Evolutionary conservation across 2,888 invertebrate species (phyloP).

Genomic region (Trimorus sp.): DNA sequence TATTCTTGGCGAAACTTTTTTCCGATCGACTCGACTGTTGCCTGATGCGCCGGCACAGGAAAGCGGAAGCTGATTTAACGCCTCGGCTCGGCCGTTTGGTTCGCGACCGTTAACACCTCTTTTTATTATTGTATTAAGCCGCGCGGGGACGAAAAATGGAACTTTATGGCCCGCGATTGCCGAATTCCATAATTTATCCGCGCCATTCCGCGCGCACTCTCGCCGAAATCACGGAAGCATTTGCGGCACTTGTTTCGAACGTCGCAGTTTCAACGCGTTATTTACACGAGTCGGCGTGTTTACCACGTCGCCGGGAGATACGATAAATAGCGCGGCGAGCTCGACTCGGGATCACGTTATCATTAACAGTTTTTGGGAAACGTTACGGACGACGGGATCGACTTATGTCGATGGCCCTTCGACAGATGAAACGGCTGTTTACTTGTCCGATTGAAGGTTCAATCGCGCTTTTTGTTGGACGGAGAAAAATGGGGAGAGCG

Average conservation of each 20-base stretch:
- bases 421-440: too few relatives aligned
- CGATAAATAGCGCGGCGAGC: not conserved
- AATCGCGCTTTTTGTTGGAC: too few relatives aligned
- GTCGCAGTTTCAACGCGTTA: not conserved
- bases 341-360: too few relatives aligned
- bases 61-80: conserved; percentile 59
- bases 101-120: conserved; percentile 34
- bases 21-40: conserved; percentile 51
- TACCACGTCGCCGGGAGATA: not conserved
- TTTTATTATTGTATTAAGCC: conserved; percentile 54
- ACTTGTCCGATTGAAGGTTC: too few relatives aligned
- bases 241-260: conserved; percentile 16
- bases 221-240: conserved; percentile 7
- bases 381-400: too few relatives aligned
- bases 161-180: conserved; percentile 45
- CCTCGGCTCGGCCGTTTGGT: conserved; percentile 44
- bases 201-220: not conserved
- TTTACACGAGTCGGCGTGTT: not conserved
- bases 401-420: too few relatives aligned
- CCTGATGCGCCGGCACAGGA: conserved; percentile 39
- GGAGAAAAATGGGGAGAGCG: too few relatives aligned
- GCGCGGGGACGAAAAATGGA: conserved; percentile 29
- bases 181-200: conserved; percentile 37
- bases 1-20: conserved; percentile 60
- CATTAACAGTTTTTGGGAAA: too few relatives aligned